Percentiles rank a stretch among this genome's conserved stretches.
Conservation (phyloP, 64 coral and sea anemone species). For the Pachyseris speciosa region DNA sequence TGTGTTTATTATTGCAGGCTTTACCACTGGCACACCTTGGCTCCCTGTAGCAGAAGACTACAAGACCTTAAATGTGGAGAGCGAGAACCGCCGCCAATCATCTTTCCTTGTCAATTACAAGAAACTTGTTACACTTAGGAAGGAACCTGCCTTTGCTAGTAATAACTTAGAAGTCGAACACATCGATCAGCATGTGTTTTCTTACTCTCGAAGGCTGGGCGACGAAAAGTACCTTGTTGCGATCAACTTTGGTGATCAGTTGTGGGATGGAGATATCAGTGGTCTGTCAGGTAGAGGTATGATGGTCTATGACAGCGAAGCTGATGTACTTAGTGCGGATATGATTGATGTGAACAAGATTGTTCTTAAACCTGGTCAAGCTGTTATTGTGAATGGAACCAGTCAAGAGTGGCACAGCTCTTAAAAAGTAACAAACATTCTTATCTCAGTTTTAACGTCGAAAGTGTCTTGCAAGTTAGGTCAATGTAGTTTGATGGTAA, state of each 20-base stretch:
- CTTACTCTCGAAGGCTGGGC: not conserved
- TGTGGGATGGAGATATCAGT: slow-evolving; percentile 16
- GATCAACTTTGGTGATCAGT: slow-evolving; percentile 45
- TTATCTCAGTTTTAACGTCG: no score
- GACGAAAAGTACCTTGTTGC: slow-evolving; percentile 4
- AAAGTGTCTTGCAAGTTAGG: no score
- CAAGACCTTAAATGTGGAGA: slow-evolving; percentile 17
- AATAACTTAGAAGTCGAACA: slow-evolving; percentile 8
- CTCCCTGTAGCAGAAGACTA: not conserved
- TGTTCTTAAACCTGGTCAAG: slow-evolving; percentile 31
- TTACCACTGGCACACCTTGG: not conserved
- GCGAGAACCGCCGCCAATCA: slow-evolving; percentile 1
- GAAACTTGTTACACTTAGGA: slow-evolving; percentile 16
- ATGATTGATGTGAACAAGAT: slow-evolving; percentile 38
- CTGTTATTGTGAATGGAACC: slow-evolving; percentile 11
- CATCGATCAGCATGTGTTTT: not conserved
- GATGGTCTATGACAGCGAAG: slow-evolving; percentile 30
- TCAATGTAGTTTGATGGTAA: no score
- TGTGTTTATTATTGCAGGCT: not conserved
- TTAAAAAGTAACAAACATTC: not conserved
- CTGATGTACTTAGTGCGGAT: not conserved
- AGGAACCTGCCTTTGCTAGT: slow-evolving; percentile 7
- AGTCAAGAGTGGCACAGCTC: not conserved
- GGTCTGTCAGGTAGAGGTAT: slow-evolving; percentile 20
- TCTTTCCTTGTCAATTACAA: slow-evolving; percentile 51